A percentile compares a stretch with the other conserved stretches of the same genome.
Conservation (phyloP, 1,140 invertebrate genomes). For the Megalopta genalis region DNA sequence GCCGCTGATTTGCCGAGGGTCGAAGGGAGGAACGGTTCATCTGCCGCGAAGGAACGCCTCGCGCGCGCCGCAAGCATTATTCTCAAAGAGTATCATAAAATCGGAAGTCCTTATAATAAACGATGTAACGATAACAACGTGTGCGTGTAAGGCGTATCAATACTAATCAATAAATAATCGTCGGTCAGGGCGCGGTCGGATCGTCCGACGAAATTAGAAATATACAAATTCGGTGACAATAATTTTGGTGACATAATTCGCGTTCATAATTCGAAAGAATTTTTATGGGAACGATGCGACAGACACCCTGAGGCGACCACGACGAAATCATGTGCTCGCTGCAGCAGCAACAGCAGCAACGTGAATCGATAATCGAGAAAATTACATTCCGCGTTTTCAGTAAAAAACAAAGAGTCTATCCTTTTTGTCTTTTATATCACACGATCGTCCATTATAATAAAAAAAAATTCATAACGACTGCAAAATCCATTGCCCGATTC, state of each 20-base stretch:
- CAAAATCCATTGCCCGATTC: no score
- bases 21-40: not conserved
- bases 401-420: slow-evolving; percentile 12
- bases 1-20: no score
- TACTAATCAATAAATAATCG: not conserved
- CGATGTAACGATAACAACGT: not conserved
- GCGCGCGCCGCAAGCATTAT: not conserved
- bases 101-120: not conserved
- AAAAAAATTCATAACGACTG: not conserved
- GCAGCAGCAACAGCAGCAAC: not conserved
- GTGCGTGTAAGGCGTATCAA: not conserved
- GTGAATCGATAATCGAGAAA: not conserved
- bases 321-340: not conserved
- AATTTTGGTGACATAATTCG: no score
- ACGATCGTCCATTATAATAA: slow-evolving; percentile 15
- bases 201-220: no score
- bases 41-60: not conserved
- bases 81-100: slow-evolving; percentile 7
- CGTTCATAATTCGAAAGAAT: not conserved
- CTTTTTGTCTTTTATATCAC: slow-evolving; percentile 22
- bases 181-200: not conserved
- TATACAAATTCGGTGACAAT: no score
- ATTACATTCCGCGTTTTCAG: not conserved
- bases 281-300: not conserved
- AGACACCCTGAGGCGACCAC: slow-evolving; percentile 10